phyloP scores from a whole-genome alignment of 2,797 vertebrate genomes.

The Zalophus californianus region DNA sequence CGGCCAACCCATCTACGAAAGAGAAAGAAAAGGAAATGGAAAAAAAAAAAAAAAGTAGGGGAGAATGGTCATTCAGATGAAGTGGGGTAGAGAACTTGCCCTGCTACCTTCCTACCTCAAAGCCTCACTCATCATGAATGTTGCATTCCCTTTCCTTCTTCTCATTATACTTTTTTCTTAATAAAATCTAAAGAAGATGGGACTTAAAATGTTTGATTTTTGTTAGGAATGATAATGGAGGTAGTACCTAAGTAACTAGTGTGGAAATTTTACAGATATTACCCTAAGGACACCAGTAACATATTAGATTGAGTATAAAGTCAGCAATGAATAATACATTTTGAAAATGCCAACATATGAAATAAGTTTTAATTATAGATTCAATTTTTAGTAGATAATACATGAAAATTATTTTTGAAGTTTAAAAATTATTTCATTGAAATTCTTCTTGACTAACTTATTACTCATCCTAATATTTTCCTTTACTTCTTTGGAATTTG shows the following conservation, averaged over 20 bases:
- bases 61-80: background rate
- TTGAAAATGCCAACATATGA: conserved; percentile 55
- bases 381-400: conserved; percentile 3
- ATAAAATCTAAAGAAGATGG: background rate
- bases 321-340: conserved; percentile 35
- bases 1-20: background rate
- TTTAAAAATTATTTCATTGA: conserved; percentile 28
- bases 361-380: conserved; percentile 37
- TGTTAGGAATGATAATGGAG: background rate
- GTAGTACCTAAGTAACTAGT: background rate
- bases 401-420: conserved; percentile 4
- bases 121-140: background rate
- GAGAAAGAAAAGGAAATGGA: background rate
- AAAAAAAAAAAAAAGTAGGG: rapidly evolving
- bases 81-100: background rate
- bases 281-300: background rate
- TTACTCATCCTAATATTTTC: background rate
- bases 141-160: background rate
- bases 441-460: conserved; percentile 6
- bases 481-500: conserved; percentile 17
- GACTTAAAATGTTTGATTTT: background rate
- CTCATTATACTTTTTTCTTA: background rate
- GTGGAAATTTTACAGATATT: background rate
- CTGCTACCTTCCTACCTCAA: background rate
- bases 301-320: conserved; percentile 44